Conservation (phyloP, 2,797 vertebrate species). For the Smutsia gigantea region DNA sequence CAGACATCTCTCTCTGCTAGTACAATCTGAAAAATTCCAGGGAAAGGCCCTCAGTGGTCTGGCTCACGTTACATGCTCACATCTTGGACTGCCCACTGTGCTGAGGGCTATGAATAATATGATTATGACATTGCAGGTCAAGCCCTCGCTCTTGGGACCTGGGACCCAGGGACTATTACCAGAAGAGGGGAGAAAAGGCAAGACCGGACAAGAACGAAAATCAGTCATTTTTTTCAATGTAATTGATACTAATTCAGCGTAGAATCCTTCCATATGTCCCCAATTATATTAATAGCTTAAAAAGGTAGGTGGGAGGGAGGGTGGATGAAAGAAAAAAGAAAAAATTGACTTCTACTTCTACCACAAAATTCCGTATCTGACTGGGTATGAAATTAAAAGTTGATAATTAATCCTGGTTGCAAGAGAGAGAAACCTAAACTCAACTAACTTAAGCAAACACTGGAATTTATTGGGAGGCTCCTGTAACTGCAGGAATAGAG, state of each 20-base stretch:
- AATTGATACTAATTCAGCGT: background rate
- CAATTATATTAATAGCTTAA: background rate
- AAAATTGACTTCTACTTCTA: background rate
- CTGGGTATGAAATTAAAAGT: conserved; percentile 27
- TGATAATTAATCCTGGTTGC: background rate
- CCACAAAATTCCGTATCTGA: background rate
- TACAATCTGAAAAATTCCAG: background rate
- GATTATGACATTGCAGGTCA: background rate
- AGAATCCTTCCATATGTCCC: background rate
- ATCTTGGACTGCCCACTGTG: background rate
- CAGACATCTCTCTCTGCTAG: background rate
- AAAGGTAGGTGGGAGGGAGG: background rate
- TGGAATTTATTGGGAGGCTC: background rate
- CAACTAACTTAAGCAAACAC: background rate
- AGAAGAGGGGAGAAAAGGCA: background rate
- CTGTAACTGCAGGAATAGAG: background rate
- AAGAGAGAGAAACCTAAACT: conserved; percentile 2
- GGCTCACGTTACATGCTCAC: background rate
- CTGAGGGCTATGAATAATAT: background rate
- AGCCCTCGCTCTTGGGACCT: background rate
- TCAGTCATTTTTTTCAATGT: background rate
- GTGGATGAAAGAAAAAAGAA: background rate
- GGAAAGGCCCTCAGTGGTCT: background rate
- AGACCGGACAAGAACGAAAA: background rate
- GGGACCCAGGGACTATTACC: background rate